Evolutionary conservation across 2,113 vertebrate genomes (phyloP), one percentile per base, ranked within the genome.

Genomic region (Acanthisitta chloris): DNA sequence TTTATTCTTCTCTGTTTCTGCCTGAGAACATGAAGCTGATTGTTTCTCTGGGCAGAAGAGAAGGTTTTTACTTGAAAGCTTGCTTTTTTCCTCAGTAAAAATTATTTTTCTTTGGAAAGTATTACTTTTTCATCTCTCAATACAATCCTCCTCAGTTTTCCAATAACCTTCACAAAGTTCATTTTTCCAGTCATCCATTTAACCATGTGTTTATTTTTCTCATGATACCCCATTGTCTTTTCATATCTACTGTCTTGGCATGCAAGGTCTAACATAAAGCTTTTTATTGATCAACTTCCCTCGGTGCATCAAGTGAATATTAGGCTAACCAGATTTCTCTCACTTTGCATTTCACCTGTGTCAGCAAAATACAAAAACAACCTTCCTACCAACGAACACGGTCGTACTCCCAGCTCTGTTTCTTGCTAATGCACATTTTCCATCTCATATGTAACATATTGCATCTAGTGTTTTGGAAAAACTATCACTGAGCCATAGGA

Each of bases 321-420:
- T 91, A 92, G n/a, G 17, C 64, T 91, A 92, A 92, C 74, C 89
- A 92, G 54, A 94, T 95, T 94, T 92, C 42, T 91, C 33, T 26
- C 95, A 73, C 64, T 95, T 95, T 95, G 66, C 78, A 89, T 96
- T 96, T 96, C 8, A n/a, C 43, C 71, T 77, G 8, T 91, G 86
- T 96, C 84, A 92, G 86, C 91, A 91, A 90, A 92, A 88, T 36
- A 0, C 12, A 62, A 74, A 92, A 73, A 21, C 82, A 90, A 76
- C 62, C 78, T 96, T 85, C 70, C 45, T 57, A 78, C 46, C 38
- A 81, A 43, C 51, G 79, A 14, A 70, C 0, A 0, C 0, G 0
- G 23, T 45, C 86, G 40, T 76, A 57, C 12, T 64, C 57, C 31
- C 52, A 48, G 57, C 16, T 90, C 73, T 72, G 12, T 31, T 95